These are phyloP conservation scores for Eupithecia pulchellata DNA, from an alignment of 2,888 invertebrate genomes.

Conservation along the genomic window DNA sequence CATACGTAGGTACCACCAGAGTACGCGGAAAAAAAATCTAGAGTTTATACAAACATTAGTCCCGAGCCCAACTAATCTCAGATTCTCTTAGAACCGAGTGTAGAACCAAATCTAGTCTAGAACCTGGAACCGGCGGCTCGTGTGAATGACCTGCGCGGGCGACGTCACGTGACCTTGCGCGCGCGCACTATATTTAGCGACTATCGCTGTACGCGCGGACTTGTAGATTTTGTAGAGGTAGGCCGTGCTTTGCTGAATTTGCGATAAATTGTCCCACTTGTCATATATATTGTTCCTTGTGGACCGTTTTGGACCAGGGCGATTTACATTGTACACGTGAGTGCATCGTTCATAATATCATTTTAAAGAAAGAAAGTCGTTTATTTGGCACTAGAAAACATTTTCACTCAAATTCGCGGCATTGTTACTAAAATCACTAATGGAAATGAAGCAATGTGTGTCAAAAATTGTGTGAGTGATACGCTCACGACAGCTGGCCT, in stretches of 20 bases:
- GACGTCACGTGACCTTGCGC: conserved; percentile 26
- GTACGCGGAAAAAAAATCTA: not conserved
- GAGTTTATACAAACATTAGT: not conserved
- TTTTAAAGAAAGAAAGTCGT: too few species aligned
- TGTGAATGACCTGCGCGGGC: conserved; percentile 16
- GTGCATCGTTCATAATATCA: too few species aligned
- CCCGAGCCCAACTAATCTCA: not conserved
- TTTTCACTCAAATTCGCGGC: too few species aligned
- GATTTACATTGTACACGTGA: too few species aligned
- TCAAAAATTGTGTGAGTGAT: too few species aligned
- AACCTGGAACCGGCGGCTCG: not conserved
- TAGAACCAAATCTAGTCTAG: not conserved
- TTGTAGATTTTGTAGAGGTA: conserved; percentile 7
- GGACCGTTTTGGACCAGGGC: too few species aligned
- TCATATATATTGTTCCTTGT: too few species aligned
- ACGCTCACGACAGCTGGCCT: too few species aligned
- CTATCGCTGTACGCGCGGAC: conserved; percentile 4
- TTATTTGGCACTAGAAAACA: too few species aligned
- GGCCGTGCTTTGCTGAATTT: not conserved
- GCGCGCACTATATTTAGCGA: conserved; percentile 17
- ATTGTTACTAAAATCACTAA: too few species aligned
- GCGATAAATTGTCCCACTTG: not conserved
- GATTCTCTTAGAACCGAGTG: not conserved
- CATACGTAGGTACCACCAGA: too few species aligned
- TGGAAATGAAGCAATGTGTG: too few species aligned